Conservation (phyloP, 1,140 invertebrate species). For the Episyrphus balteatus region DNA sequence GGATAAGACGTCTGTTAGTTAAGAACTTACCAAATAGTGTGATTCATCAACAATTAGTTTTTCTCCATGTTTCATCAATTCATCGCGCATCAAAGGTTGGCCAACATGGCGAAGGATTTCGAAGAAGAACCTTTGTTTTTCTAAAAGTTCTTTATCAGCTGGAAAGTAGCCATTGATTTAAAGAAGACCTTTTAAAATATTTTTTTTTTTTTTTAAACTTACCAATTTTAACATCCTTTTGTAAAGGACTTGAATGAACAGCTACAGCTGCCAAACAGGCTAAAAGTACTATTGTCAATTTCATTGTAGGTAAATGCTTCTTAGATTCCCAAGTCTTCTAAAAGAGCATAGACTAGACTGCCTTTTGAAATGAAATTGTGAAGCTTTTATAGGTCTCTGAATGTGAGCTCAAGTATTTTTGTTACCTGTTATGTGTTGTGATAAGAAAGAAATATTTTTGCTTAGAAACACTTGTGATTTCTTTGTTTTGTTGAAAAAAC, state of each 20-base stretch:
- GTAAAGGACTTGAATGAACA: slow-evolving; percentile 13
- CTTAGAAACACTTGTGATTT: too few relatives aligned
- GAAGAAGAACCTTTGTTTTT: slow-evolving; percentile 24
- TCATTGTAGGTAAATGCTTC: slow-evolving; percentile 15
- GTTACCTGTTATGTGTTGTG: too few relatives aligned
- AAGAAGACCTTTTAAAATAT: neutral
- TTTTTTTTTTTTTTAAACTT: neutral
- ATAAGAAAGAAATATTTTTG: too few relatives aligned
- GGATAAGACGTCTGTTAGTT: neutral
- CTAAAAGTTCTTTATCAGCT: slow-evolving; percentile 20
- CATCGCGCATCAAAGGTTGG: slow-evolving; percentile 23
- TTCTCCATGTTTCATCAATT: slow-evolving; percentile 17
- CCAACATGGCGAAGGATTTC: slow-evolving; percentile 25
- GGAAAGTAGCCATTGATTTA: slow-evolving; percentile 1
- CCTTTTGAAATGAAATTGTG: too few relatives aligned
- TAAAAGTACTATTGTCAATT: slow-evolving; percentile 24
- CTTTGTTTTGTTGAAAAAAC: too few relatives aligned
- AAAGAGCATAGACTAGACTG: too few relatives aligned
- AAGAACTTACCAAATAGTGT: slow-evolving; percentile 18
- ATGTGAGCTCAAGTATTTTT: too few relatives aligned
- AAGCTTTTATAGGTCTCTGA: too few relatives aligned
- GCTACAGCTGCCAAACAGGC: slow-evolving; percentile 25
- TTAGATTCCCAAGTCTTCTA: too few relatives aligned
- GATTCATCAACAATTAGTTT: slow-evolving; percentile 11
- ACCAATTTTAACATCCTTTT: neutral